Evolutionary conservation across 2,113 vertebrate species (phyloP).

Genomic region (Gavia stellata): DNA sequence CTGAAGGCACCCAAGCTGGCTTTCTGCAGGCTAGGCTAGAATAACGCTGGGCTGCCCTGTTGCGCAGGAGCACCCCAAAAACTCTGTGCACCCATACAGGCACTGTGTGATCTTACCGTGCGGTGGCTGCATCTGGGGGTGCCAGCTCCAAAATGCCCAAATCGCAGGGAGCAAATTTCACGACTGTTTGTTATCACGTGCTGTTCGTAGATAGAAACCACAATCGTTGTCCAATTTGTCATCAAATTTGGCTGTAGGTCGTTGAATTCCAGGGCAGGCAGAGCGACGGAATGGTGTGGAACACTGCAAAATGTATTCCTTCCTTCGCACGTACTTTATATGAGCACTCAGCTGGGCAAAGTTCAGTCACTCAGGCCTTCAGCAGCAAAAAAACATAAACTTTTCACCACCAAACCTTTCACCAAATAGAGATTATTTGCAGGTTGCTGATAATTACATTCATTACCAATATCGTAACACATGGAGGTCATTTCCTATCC

Average conservation of each 20-base stretch:
- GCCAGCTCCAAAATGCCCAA: background rate
- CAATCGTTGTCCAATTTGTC: background rate
- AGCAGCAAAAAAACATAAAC: background rate
- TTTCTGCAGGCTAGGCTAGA: background rate
- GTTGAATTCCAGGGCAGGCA: background rate
- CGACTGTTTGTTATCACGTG: rapidly evolving
- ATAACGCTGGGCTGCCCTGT: background rate
- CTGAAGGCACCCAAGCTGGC: background rate
- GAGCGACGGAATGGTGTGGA: rapidly evolving
- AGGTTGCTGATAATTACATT: background rate
- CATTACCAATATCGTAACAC: background rate
- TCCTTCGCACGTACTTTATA: background rate
- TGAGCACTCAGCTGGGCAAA: background rate
- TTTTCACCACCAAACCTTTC: background rate
- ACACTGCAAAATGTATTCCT: background rate
- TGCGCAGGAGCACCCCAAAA: background rate
- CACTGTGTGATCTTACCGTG: too few relatives aligned
- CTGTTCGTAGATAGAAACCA: rapidly evolving
- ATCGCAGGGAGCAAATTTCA: background rate
- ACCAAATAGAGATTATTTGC: background rate
- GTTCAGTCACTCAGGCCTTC: background rate
- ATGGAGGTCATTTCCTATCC: background rate
- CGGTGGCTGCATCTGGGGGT: too few relatives aligned
- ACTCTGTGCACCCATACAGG: background rate
- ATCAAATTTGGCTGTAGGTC: background rate